Evolutionary conservation across 2,113 vertebrate genomes (phyloP).

Genomic region (Diglossa brunneiventris): DNA sequence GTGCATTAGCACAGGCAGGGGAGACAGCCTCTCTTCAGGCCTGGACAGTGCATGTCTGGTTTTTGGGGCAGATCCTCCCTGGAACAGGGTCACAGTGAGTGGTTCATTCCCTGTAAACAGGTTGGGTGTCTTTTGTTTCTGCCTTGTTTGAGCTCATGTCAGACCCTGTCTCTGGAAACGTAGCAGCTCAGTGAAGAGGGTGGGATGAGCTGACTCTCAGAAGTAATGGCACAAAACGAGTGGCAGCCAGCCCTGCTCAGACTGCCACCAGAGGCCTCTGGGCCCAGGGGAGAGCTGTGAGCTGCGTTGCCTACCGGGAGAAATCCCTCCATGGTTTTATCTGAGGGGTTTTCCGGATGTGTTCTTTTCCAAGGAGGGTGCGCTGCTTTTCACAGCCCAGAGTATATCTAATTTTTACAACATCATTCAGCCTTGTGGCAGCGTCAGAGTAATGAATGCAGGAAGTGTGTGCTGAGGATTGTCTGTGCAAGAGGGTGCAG

Average conservation of each 20-base stretch:
- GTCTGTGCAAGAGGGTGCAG: conserved; percentile 3
- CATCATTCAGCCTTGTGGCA: conserved; percentile 20
- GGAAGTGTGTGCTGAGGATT: neutral
- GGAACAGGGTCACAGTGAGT: neutral
- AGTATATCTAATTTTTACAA: conserved; percentile 10
- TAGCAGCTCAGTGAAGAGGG: neutral
- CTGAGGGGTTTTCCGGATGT: neutral
- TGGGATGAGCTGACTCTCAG: neutral
- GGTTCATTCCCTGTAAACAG: neutral
- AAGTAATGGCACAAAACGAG: neutral
- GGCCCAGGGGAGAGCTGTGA: neutral
- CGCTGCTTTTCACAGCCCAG: neutral
- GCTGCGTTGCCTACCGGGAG: neutral
- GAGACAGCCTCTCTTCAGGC: neutral
- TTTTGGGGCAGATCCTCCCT: neutral
- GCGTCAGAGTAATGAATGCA: conserved; percentile 23
- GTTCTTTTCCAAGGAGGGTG: neutral
- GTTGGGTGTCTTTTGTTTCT: neutral
- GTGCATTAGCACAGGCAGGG: neutral
- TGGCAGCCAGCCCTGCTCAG: neutral
- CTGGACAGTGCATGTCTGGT: neutral
- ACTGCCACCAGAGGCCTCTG: neutral
- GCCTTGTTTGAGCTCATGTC: neutral
- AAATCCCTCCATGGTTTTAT: neutral
- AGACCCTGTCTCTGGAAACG: neutral